Conservation (phyloP, 2,888 invertebrate genomes). For the Clitarchus hookeri region DNA sequence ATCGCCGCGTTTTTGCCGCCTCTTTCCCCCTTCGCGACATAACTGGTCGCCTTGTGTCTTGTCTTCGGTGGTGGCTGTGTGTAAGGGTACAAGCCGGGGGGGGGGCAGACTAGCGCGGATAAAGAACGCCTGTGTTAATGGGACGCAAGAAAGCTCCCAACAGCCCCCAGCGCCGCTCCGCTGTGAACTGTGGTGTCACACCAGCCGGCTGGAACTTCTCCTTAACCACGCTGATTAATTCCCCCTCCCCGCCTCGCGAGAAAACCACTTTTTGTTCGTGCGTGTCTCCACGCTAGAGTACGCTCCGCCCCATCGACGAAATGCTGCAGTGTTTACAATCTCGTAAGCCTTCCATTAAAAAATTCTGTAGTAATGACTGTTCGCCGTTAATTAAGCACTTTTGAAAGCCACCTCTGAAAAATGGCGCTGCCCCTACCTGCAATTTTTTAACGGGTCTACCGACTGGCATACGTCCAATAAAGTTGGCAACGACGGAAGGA, state of each 20-base stretch:
- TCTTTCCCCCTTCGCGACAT: background rate
- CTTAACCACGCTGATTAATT: background rate
- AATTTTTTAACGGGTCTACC: too few relatives aligned
- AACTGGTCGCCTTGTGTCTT: background rate
- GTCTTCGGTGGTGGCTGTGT: background rate
- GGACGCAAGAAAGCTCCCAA: background rate
- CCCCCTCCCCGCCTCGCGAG: background rate
- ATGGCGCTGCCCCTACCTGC: too few relatives aligned
- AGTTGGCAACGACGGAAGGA: too few relatives aligned
- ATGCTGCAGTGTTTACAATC: background rate
- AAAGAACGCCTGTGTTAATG: conserved; percentile 14
- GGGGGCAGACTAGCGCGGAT: background rate
- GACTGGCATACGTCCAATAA: too few relatives aligned
- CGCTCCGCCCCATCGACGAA: background rate
- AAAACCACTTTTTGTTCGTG: background rate
- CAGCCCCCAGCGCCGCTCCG: background rate
- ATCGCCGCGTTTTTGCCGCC: background rate
- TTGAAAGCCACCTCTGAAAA: too few relatives aligned
- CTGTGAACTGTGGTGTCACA: background rate
- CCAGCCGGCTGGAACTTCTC: background rate
- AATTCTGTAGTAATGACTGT: too few relatives aligned
- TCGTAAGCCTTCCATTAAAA: too few relatives aligned
- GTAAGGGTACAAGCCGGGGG: too few relatives aligned
- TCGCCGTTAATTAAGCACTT: too few relatives aligned
- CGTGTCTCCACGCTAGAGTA: background rate